A percentile compares a stretch with the other conserved stretches of the same genome.
Conservation (phyloP, 2,888 invertebrate species). For the Callosobruchus maculatus region DNA sequence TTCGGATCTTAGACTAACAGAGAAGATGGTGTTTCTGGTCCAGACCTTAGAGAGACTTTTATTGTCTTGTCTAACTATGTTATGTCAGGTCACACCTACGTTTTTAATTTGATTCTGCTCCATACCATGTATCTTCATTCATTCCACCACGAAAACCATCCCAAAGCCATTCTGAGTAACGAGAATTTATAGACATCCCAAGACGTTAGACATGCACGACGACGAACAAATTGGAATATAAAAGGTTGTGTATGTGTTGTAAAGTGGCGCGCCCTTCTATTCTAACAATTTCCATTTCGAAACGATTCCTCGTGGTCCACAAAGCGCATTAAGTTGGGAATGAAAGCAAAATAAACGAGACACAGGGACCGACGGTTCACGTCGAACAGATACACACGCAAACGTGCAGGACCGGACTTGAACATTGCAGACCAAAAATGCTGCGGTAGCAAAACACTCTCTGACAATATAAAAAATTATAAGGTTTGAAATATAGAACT, state of each 20-base stretch:
- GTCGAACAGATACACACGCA: not conserved
- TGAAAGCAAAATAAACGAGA: not conserved
- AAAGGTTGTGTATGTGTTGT: not conserved
- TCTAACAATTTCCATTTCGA: not conserved
- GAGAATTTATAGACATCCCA: not conserved
- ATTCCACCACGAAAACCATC: not conserved
- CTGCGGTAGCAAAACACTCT: too few relatives aligned
- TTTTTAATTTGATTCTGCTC: too few relatives aligned
- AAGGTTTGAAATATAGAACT: too few relatives aligned
- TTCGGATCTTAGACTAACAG: too few relatives aligned
- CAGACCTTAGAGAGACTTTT: too few relatives aligned
- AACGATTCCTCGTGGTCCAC: not conserved
- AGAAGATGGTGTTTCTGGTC: too few relatives aligned
- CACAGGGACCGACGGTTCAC: not conserved
- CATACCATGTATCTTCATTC: not conserved
- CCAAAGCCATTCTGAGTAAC: not conserved
- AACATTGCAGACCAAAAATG: too few relatives aligned
- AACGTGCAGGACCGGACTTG: not conserved
- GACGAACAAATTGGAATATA: not conserved
- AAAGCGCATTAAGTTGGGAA: not conserved
- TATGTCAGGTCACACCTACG: too few relatives aligned
- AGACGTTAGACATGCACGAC: not conserved
- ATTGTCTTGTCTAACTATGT: too few relatives aligned
- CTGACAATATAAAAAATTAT: too few relatives aligned
- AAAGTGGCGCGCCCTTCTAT: not conserved